phyloP scores from a whole-genome alignment of 2,888 invertebrate genomes.

The Atrina japonica region DNA sequence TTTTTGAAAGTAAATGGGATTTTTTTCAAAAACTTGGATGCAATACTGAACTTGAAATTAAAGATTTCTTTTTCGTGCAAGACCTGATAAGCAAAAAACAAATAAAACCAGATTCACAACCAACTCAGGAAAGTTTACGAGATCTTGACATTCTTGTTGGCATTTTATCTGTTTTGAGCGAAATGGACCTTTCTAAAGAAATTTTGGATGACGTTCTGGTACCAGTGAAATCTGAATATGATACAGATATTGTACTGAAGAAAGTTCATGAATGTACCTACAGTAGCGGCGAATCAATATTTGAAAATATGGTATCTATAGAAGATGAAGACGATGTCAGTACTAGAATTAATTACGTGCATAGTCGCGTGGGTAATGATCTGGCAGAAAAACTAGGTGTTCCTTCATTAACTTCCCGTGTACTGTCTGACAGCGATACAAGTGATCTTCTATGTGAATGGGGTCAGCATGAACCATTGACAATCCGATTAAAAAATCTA shows the following conservation, averaged over 20 bases:
- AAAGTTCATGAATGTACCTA: slow-evolving; percentile 25
- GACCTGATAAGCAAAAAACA: slow-evolving; percentile 29
- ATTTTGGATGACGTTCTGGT: background rate
- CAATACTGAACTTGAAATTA: slow-evolving; percentile 23
- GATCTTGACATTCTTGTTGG: slow-evolving; percentile 38
- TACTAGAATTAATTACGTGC: slow-evolving; percentile 54
- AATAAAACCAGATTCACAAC: background rate
- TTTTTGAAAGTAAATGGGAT: background rate
- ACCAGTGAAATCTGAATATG: slow-evolving; percentile 12
- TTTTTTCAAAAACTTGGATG: slow-evolving; percentile 46
- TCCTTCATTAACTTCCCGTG: slow-evolving; percentile 53
- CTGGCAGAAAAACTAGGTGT: slow-evolving; percentile 60
- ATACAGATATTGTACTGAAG: background rate
- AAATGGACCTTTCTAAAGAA: slow-evolving; percentile 2
- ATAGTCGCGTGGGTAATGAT: slow-evolving; percentile 47
- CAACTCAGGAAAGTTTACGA: background rate
- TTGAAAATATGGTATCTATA: background rate
- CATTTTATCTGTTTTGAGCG: slow-evolving; percentile 26
- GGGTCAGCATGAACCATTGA: slow-evolving; percentile 73
- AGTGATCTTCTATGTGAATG: slow-evolving; percentile 46
- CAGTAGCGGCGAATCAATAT: background rate
- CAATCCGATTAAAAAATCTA: slow-evolving; percentile 59
- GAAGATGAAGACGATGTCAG: slow-evolving; percentile 41
- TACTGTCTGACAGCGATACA: slow-evolving; percentile 33
- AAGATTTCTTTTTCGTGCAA: slow-evolving; percentile 29